These are phyloP conservation scores for Crotalus tigris DNA, from an alignment of 2,113 vertebrate genomes.

Conservation along the genomic window DNA sequence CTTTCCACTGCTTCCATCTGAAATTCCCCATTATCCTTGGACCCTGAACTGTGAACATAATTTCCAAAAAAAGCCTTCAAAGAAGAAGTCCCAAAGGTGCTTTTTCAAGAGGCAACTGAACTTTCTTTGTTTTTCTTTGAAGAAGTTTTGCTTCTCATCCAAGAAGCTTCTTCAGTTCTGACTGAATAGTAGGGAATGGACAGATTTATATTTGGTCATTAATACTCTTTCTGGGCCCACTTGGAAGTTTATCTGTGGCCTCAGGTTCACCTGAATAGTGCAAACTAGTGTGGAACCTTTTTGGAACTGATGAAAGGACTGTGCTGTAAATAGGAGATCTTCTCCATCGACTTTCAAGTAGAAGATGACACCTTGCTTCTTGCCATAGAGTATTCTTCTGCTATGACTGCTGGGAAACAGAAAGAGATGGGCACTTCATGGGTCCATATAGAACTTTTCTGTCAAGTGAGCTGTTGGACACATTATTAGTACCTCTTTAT, in stretches of 20 bases:
- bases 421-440: not conserved
- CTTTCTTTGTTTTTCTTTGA: too few relatives aligned
- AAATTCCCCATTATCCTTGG: not conserved
- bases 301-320: too few relatives aligned
- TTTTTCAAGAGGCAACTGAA: not conserved
- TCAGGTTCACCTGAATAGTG: too few relatives aligned
- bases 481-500: too few relatives aligned
- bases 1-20: not conserved
- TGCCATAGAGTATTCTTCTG: not conserved
- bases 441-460: not conserved
- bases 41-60: not conserved
- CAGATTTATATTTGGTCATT: too few relatives aligned
- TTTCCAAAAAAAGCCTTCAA: not conserved
- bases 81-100: not conserved
- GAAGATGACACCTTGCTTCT: not conserved
- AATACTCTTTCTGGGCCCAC: too few relatives aligned
- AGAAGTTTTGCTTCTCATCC: too few relatives aligned
- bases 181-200: too few relatives aligned
- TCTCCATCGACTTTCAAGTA: not conserved
- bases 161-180: too few relatives aligned
- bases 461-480: not conserved
- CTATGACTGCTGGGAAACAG: not conserved
- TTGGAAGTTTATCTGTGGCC: too few relatives aligned
- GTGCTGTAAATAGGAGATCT: too few relatives aligned
- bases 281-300: too few relatives aligned